Evolutionary conservation across 2,888 invertebrate species (phyloP).

Genomic region (Arge pagana): DNA sequence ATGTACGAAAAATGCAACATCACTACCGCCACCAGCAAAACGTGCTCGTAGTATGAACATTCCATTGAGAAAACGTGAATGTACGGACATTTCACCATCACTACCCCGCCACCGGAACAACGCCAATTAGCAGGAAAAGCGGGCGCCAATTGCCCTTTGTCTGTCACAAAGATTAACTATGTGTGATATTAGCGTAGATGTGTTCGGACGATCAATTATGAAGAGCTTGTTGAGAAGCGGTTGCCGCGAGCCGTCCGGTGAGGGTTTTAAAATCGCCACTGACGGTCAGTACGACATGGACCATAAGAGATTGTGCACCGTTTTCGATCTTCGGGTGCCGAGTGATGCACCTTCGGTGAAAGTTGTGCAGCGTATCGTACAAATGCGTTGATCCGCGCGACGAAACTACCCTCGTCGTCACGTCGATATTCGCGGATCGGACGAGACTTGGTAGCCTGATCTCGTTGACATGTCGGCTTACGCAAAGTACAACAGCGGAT

Average conservation of each 20-base stretch:
- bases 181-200: constrained; percentile 5
- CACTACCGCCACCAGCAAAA: too few relatives aligned
- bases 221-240: not conserved
- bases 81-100: too few relatives aligned
- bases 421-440: constrained; percentile 46
- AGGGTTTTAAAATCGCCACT: not conserved
- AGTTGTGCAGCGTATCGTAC: not conserved
- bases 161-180: too few relatives aligned
- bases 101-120: too few relatives aligned
- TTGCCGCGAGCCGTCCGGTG: not conserved
- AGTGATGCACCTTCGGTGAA: not conserved
- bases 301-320: not conserved
- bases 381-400: constrained; percentile 31
- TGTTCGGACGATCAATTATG: not conserved
- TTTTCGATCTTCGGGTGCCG: not conserved
- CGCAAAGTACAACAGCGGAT: constrained; percentile 40
- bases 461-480: constrained; percentile 45
- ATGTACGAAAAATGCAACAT: too few relatives aligned
- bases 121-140: too few relatives aligned
- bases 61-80: too few relatives aligned
- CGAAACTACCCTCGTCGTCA: constrained; percentile 43
- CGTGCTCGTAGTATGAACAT: too few relatives aligned
- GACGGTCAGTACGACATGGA: constrained; percentile 7
- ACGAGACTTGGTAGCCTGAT: constrained; percentile 54
- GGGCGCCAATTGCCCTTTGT: too few relatives aligned